Evolutionary conservation across 2,888 invertebrate species (phyloP), one percentile per base, ranked within the genome.

Genomic region (Sarcophaga subvicina): DNA sequence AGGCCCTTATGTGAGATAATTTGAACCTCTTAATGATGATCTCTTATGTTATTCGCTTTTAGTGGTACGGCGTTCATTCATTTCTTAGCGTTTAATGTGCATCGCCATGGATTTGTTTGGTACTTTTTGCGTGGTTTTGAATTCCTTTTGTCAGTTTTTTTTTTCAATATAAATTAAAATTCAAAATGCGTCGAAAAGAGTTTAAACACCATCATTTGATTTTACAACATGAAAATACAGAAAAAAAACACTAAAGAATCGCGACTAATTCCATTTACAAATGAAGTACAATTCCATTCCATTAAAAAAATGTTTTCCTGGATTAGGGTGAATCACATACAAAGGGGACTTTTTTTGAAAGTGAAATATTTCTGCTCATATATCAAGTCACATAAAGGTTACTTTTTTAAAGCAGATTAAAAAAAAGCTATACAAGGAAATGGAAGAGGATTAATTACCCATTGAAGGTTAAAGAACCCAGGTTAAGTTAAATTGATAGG

Each of bases 121-220:
- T 49, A 47, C 25, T 14, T 59, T 59, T 70, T 62, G 49, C 59
- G 66, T 72, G 47, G 25, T 70, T 27, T 80, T 27, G 27, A 67
- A 67, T 45, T 47, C 76, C 64, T 82, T 54, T 63, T 63, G 45
- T 63, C 20, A 62, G 6, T 37, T 37, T 37, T 37, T 8, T 37
- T 2, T 3, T 59, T 17, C 1, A 59, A 62, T 10, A 5, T 0
- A 70, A 78, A 84, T 84, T 84, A 80, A 80, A 79, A 84, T 27
- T 63, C 59, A 14, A 70, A 63, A 67, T 37, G 17, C 37, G 83
- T 84, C 63, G 59, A 64, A 76, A 62, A 83, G 73, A 73, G 72
- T 79, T 83, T 83, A 73, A 73, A 64, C 69, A 77, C 60, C 71
- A 73, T 69, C 75, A 75, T 22, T 25, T 37, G 37, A 37, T 37